A percentile compares a stretch with the other conserved stretches of the same genome.
Evolutionary conservation across 2,797 vertebrate genomes (phyloP).

Genomic region (Anas bahamensis): DNA sequence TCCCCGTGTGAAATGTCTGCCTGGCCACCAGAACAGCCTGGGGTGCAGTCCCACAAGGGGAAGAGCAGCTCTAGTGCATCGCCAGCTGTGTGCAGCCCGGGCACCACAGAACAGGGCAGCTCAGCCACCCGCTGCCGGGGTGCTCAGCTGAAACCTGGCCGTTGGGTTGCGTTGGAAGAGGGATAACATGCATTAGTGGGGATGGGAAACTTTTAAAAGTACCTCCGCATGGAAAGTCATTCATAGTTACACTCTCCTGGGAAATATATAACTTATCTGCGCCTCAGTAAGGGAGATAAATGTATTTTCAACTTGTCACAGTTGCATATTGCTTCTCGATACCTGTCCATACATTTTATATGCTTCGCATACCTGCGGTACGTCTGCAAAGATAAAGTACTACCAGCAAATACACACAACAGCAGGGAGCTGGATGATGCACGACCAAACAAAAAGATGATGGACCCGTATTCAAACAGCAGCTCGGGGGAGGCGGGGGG

Average conservation of each 20-base stretch:
- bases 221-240: neutral
- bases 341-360: neutral
- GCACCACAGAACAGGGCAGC: no score
- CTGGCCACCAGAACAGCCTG: no score
- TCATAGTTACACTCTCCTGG: neutral
- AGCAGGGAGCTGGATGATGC: neutral
- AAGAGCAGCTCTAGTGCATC: no score
- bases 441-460: neutral
- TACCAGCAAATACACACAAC: neutral
- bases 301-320: neutral
- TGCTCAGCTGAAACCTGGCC: neutral
- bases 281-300: neutral
- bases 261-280: neutral
- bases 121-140: no score
- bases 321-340: neutral
- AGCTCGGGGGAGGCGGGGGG: neutral
- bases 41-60: no score
- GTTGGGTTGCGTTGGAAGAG: neutral
- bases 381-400: neutral
- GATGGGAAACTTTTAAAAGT: neutral
- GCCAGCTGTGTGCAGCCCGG: no score
- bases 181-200: rapidly evolving
- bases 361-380: neutral
- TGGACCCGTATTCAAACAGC: neutral
- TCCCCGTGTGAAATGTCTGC: no score